phyloP scores from a whole-genome alignment of 2,797 vertebrate genomes.

The Florisuga fusca region DNA sequence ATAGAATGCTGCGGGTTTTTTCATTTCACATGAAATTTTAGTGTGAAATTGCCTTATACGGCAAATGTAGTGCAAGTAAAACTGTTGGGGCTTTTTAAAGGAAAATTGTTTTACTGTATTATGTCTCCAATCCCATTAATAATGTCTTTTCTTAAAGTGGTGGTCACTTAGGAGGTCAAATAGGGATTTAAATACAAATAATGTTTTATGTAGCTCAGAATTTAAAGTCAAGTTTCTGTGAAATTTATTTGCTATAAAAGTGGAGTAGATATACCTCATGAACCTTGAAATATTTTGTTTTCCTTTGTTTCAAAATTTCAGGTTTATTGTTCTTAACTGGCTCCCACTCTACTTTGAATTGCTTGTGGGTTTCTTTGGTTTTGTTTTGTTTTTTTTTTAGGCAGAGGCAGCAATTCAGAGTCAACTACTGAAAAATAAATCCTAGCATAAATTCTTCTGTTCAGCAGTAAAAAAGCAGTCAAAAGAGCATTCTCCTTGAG shows the following conservation, averaged over 20 bases:
- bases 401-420: neutral
- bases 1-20: neutral
- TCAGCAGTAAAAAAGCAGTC: neutral
- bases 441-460: neutral
- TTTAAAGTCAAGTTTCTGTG: neutral
- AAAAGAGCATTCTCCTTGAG: neutral
- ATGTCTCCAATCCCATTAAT: neutral
- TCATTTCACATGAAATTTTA: neutral
- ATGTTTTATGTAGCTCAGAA: neutral
- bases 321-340: neutral
- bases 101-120: neutral
- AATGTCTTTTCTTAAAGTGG: neutral
- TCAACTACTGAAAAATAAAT: neutral
- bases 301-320: neutral
- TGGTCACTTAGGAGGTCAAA: neutral
- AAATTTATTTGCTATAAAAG: neutral
- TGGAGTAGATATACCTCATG: neutral
- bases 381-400: neutral
- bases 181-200: neutral
- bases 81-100: neutral
- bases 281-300: neutral
- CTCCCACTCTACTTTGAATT: neutral
- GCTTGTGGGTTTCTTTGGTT: accelerated
- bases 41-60: neutral
- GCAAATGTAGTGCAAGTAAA: neutral